These are phyloP conservation scores for Idaea dimidiata DNA, from an alignment of 2,888 invertebrate genomes.

Conservation along the genomic window DNA sequence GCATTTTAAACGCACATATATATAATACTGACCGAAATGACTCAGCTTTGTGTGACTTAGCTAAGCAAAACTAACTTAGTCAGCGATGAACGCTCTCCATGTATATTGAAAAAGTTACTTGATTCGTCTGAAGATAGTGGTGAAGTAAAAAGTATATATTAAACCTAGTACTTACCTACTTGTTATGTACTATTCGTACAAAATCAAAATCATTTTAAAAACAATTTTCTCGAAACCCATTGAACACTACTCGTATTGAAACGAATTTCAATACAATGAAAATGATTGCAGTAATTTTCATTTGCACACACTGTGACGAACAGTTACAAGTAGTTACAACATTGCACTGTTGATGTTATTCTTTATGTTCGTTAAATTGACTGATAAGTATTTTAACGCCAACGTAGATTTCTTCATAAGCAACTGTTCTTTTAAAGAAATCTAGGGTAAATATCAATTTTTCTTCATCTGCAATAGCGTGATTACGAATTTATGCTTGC, in stretches of 20 bases:
- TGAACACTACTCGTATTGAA: conserved; percentile 17
- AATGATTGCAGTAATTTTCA: conserved; percentile 41
- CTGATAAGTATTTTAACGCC: conserved; percentile 26
- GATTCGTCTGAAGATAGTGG: too few species aligned
- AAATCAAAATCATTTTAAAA: not conserved
- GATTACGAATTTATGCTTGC: not conserved
- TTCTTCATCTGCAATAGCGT: not conserved
- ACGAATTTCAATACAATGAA: conserved; percentile 29
- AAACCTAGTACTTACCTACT: too few species aligned
- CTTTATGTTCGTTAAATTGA: conserved; percentile 34
- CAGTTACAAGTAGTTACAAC: conserved; percentile 36
- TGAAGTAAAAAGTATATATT: too few species aligned
- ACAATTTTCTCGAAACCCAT: not conserved
- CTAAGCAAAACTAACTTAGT: too few species aligned
- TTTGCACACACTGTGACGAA: conserved; percentile 39
- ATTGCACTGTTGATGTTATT: conserved; percentile 32
- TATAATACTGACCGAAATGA: too few species aligned
- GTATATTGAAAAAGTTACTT: too few species aligned
- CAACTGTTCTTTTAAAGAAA: not conserved
- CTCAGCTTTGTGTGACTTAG: too few species aligned
- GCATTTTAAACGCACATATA: too few species aligned
- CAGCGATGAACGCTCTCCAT: too few species aligned
- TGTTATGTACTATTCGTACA: too few species aligned
- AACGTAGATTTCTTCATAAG: not conserved
- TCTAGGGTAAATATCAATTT: not conserved